A percentile compares a stretch with the other conserved stretches of the same genome.
These are phyloP conservation scores for Leucozona laternaria DNA, from an alignment of 2,888 invertebrate species.

Conservation along the genomic window DNA sequence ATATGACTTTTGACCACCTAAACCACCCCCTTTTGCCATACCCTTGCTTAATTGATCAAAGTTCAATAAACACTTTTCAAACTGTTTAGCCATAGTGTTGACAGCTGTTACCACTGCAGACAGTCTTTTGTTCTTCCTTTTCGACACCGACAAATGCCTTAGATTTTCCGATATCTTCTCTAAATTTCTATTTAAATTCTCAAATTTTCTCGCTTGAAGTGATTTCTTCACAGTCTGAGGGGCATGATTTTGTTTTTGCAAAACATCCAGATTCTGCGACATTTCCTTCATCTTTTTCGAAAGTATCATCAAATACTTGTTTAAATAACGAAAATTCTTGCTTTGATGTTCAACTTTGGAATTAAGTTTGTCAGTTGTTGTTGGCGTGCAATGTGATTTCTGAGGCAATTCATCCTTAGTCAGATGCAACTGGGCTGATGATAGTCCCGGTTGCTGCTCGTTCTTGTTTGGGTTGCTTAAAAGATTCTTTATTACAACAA, in stretches of 20 bases:
- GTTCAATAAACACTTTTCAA: constrained; percentile 78
- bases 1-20: constrained; percentile 78
- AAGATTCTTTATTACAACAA: constrained; percentile 76
- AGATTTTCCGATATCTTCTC: constrained; percentile 79
- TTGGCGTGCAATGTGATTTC: not conserved
- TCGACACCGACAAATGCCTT: constrained; percentile 76
- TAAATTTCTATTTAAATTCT: constrained; percentile 78
- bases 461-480: constrained; percentile 36
- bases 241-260: constrained; percentile 66
- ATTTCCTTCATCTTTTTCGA: constrained; percentile 79
- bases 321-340: constrained; percentile 78
- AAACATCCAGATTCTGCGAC: constrained; percentile 76
- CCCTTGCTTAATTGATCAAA: constrained; percentile 77
- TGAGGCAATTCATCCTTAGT: not conserved
- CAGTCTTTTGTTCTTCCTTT: constrained; percentile 77
- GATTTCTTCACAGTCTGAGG: constrained; percentile 63
- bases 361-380: constrained; percentile 24
- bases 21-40: constrained; percentile 43
- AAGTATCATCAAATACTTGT: constrained; percentile 78
- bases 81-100: constrained; percentile 78
- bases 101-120: constrained; percentile 77
- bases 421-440: not conserved
- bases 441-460: not conserved
- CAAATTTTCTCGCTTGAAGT: constrained; percentile 75
- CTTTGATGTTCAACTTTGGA: constrained; percentile 60